These are phyloP conservation scores for Platerodrilus igneus DNA, from an alignment of 2,888 invertebrate genomes.

Conservation along the genomic window DNA sequence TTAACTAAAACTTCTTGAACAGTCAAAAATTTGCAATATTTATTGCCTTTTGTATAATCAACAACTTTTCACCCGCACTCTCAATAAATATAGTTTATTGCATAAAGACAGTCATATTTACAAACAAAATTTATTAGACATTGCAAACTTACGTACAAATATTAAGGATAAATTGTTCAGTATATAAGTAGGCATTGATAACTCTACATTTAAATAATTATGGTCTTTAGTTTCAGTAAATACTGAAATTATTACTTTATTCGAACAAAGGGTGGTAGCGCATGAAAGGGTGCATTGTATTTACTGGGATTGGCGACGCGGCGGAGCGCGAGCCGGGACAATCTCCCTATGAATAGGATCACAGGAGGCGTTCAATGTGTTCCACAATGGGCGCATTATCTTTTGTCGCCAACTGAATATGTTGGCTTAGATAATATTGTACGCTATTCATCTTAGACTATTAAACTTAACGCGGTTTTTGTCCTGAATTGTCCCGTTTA, in stretches of 20 bases:
- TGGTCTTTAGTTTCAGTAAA: constrained; percentile 39
- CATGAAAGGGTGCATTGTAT: constrained; percentile 45
- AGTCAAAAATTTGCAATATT: too few species aligned
- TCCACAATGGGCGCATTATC: constrained; percentile 49
- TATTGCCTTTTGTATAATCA: too few species aligned
- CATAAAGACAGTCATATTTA: too few species aligned
- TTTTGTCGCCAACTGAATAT: constrained; percentile 50
- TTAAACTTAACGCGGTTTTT: constrained; percentile 28
- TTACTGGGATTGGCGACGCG: constrained; percentile 42
- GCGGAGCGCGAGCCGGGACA: constrained; percentile 41
- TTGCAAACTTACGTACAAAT: too few species aligned
- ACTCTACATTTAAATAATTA: too few species aligned
- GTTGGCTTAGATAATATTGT: constrained; percentile 38
- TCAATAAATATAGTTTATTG: too few species aligned
- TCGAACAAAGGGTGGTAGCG: constrained; percentile 47
- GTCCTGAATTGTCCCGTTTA: too few species aligned
- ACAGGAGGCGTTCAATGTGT: constrained; percentile 48
- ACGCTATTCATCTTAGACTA: constrained; percentile 24
- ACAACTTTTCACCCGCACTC: too few species aligned
- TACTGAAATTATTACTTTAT: constrained; percentile 42
- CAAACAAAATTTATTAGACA: too few species aligned
- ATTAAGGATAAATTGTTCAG: too few species aligned
- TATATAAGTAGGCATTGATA: too few species aligned
- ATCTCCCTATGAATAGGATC: constrained; percentile 48
- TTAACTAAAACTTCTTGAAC: too few species aligned